Evolutionary conservation across 2,888 invertebrate genomes (phyloP), one percentile per base, ranked within the genome.

Genomic region (Lepidocyrtoides sp.): DNA sequence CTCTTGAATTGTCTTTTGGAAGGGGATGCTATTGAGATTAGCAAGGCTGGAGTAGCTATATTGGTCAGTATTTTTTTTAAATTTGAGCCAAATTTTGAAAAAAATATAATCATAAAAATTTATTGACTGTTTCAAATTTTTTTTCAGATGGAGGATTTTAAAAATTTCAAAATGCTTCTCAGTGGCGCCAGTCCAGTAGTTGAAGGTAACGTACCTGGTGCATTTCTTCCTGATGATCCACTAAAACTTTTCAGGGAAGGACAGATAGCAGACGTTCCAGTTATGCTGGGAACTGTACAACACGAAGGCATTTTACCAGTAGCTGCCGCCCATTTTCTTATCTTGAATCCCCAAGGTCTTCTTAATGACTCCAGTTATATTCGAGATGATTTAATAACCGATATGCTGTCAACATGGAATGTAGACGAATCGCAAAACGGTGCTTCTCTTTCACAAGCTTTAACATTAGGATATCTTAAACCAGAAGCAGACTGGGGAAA

Each of bases 191-290:
- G 82, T 20, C 91, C 91, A 2, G 84, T 81, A 0, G 85, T 93
- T 82, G 93, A 93, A 83, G 88, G 85, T 10, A 20, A 92, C 57
- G 51, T 91, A 12, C 92, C 92, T 1, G 93, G 93, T 5, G 93
- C 93, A 0, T 92, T 93, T 72, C 57, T 90, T 1, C 54, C 91
- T 1, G 93, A 89, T 8, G 93, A 93, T 1, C 93, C 93, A 0
- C 14, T 93, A 2, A 83, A 75, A 17, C 54, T 93, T 12, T 26
- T 93, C 8, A 32, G 20, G 17, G 69, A 72, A 23, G 90, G 90
- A 4, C n/a, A 63, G 2, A 29, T 93, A 1, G 89, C 93, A 12
- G 17, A 91, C 60, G 77, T 93, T 20, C 91, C 92, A 7, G 79
- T 93, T 10, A 14, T 93, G 8, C 17, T 93, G 29, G 93, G 93